phyloP scores from a whole-genome alignment of 37 sponge, comb jelly and placozoan genomes.

The Lycopodina hypogea region DNA sequence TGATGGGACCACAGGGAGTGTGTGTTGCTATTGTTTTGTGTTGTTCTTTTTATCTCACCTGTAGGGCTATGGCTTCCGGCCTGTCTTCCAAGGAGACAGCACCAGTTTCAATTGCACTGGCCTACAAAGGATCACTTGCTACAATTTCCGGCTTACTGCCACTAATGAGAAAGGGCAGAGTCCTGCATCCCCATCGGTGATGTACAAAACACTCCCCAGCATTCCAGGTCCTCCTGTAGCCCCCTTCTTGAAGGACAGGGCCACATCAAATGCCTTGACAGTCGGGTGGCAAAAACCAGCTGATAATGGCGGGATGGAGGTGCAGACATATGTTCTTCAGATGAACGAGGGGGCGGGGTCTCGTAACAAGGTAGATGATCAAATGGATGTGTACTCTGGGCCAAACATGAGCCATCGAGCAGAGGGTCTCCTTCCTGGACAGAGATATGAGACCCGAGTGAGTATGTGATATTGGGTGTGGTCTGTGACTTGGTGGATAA shows the following conservation, averaged over 20 bases:
- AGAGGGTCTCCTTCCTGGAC: slow-evolving; percentile 39
- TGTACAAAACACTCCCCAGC: slow-evolving; percentile 35
- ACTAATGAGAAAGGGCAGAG: slow-evolving; percentile 43
- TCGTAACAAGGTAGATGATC: neutral
- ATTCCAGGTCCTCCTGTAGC: slow-evolving; percentile 25
- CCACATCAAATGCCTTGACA: slow-evolving; percentile 23
- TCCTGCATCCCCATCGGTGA: slow-evolving; percentile 24
- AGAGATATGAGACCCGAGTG: slow-evolving; percentile 21
- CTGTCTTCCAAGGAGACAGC: slow-evolving; percentile 59
- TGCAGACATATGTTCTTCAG: slow-evolving; percentile 21
- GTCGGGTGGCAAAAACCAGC: slow-evolving; percentile 36
- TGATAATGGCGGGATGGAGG: slow-evolving; percentile 17
- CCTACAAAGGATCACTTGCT: slow-evolving; percentile 35
- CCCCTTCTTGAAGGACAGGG: slow-evolving; percentile 19
- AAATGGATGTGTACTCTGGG: slow-evolving; percentile 35
- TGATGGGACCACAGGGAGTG: too few species aligned
- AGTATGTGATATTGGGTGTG: neutral
- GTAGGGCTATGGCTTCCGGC: slow-evolving; percentile 74
- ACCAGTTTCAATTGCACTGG: slow-evolving; percentile 17
- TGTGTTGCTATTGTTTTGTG: too few species aligned
- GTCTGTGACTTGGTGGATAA: neutral
- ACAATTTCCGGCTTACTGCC: slow-evolving; percentile 53
- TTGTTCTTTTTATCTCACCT: too few species aligned
- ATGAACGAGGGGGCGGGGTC: neutral
- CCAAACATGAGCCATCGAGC: neutral